Conservation (phyloP, 2,888 invertebrate genomes). For the Agriopis marginaria region DNA sequence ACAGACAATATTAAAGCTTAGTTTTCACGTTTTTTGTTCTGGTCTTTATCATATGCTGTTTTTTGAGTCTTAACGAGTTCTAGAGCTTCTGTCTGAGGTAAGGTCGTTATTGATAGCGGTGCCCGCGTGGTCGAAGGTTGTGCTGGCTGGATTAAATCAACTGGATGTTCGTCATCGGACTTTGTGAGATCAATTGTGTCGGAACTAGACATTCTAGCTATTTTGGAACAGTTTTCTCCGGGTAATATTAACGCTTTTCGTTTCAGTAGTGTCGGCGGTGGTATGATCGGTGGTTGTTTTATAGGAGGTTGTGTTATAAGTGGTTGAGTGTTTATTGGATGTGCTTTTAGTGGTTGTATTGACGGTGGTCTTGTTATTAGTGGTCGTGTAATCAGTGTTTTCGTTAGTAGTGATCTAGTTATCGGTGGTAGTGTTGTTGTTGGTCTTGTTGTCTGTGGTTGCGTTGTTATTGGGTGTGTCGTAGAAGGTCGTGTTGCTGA, state of each 20-base stretch:
- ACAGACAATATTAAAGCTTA: background rate
- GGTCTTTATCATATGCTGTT: background rate
- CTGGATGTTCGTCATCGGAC: background rate
- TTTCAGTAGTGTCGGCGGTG: background rate
- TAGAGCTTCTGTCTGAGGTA: background rate
- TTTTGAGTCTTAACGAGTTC: background rate
- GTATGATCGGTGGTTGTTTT: no score
- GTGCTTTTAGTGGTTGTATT: background rate
- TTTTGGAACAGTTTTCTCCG: background rate
- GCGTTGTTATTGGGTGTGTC: no score
- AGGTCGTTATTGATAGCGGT: no score
- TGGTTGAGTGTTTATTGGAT: background rate
- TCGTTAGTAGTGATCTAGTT: no score
- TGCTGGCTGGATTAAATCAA: background rate
- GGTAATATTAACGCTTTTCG: background rate
- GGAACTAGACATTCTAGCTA: background rate
- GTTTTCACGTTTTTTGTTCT: background rate
- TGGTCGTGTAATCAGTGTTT: no score
- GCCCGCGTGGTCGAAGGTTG: no score
- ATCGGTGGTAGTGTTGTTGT: no score
- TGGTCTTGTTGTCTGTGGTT: no score
- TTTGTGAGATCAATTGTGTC: background rate
- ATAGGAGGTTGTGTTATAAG: background rate
- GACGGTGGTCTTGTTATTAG: no score
- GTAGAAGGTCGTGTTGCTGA: no score